Evolutionary conservation across 2,113 vertebrate species (phyloP), one percentile per base, ranked within the genome.

Genomic region (Mystacornis crossleyi): DNA sequence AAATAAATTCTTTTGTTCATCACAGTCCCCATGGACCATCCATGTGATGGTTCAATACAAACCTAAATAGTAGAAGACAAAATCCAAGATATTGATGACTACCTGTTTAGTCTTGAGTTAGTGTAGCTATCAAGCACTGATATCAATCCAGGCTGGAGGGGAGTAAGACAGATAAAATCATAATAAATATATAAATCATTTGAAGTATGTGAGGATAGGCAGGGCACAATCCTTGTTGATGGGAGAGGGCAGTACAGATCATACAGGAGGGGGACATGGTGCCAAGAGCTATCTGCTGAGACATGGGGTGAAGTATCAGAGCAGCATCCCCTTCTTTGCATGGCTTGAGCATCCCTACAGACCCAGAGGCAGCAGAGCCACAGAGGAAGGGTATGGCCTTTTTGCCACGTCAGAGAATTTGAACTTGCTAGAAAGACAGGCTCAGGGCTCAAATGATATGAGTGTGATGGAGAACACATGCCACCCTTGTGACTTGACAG

Each of bases 21-120:
- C 62, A 40, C 33, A 38, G 24, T 88, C 58, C 36, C 54, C 40
- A 14, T 16, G 36, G 54, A n/a, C 26, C 31, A 74, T 55, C 50
- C 38, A 14, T 53, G 60, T 62, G 40, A 81, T 61, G 16, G 64
- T 62, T 91, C 60, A 58, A 47, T 70, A 85, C 18, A 38, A 33
- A 16, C 81, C 71, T 86, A 92, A 94, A 81, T 34, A 73, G 73
- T 25, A 43, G 10, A 66, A 91, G 66, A 69, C 15, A 93, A 94
- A 93, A 70, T 38, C 13, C 71, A 70, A 64, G 18, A 48, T 86
- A 66, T 31, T 58, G 29, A 86, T 69, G 51, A 28, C 47, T 65
- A 61, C 16, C 54, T 86, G 14, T 57, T 87, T 73, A 66, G 18
- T 86, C 47, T 79, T 77, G 62, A 87, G 54, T 88, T 92, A 88